Evolutionary conservation across 2,113 vertebrate genomes (phyloP), one percentile per base, ranked within the genome.

Genomic region (Fukomys damarensis): DNA sequence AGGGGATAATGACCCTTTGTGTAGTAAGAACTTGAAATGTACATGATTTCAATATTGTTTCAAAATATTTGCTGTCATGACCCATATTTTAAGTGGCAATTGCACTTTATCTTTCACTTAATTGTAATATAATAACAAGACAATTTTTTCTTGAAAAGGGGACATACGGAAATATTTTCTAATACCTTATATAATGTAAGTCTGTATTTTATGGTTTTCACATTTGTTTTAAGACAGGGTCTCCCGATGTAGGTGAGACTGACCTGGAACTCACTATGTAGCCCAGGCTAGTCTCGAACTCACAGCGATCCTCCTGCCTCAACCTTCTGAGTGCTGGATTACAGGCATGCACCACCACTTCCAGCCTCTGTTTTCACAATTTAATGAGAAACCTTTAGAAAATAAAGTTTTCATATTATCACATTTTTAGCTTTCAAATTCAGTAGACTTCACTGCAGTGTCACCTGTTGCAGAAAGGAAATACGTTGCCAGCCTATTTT

Each of bases 61-160:
- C 68, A 35, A 89, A 59, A 46, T 4, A 89, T 76, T 68, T 49
- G 58, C 28, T 80, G 5, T 49, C 56, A 89, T 49, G 10, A 43
- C 10, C 26, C 16, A 13, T 82, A 92, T 86, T 86, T 95, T 35
- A 89, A 82, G 19, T 56, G 82, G 77, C 66, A 93, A 65, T 87
- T 87, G 59, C 89, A 26, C 77, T 76, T 76, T 22, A 66, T 81
- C 24, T 72, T 58, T 92, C 54, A 80, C 20, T 72, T 84, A 76
- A 20, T 13, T 65, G 43, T 13, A 66, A 59, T 74, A 77, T 38
- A 70, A 19, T n/a, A 3, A 65, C 56, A 89, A 91, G 19, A 82
- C 41, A 54, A 66, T 72, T 72, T 88, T 58, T 95, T n/a, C 83
- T 79, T 61, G 83, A 97, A 81, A 26, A 89, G 11, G 89, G 11